Conservation (phyloP, 1,140 invertebrate species). For the Battus philenor region DNA sequence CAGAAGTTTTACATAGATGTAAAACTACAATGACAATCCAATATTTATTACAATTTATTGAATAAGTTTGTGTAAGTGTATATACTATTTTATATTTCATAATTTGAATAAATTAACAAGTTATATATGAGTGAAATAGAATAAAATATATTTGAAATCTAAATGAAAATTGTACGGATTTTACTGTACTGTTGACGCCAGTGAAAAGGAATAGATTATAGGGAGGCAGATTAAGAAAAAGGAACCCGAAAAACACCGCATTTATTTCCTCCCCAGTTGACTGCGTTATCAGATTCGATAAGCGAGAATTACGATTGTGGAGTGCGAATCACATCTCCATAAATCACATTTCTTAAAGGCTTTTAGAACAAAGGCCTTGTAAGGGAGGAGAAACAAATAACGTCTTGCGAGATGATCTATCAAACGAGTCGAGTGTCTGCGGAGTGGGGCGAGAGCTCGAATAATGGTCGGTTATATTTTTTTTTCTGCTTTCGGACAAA, state of each 20-base stretch:
- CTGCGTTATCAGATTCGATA: slow-evolving; percentile 15
- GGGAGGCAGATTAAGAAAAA: no score
- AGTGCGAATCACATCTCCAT: slow-evolving; percentile 20
- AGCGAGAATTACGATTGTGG: slow-evolving; percentile 14
- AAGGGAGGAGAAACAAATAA: slow-evolving; percentile 28
- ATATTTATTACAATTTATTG: no score
- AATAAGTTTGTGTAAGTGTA: no score
- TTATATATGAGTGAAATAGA: no score
- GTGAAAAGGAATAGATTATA: no score
- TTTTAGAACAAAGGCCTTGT: slow-evolving; percentile 26
- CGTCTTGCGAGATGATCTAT: slow-evolving; percentile 36
- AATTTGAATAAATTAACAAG: no score
- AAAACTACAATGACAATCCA: no score
- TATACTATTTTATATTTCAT: no score
- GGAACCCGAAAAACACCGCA: slow-evolving; percentile 12
- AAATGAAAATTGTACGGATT: no score
- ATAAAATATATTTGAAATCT: no score
- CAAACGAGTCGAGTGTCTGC: slow-evolving; percentile 26
- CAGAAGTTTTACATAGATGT: no score
- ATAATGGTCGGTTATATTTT: slow-evolving; percentile 23
- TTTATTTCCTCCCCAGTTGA: slow-evolving; percentile 9
- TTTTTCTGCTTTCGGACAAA: slow-evolving; percentile 21
- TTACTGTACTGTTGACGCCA: no score
- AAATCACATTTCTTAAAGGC: slow-evolving; percentile 29
- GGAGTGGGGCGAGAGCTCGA: slow-evolving; percentile 14